Percentiles rank a stretch among this genome's conserved stretches.
These are phyloP conservation scores for Ladona fulva DNA, from an alignment of 1,140 invertebrate species.

Conservation along the genomic window DNA sequence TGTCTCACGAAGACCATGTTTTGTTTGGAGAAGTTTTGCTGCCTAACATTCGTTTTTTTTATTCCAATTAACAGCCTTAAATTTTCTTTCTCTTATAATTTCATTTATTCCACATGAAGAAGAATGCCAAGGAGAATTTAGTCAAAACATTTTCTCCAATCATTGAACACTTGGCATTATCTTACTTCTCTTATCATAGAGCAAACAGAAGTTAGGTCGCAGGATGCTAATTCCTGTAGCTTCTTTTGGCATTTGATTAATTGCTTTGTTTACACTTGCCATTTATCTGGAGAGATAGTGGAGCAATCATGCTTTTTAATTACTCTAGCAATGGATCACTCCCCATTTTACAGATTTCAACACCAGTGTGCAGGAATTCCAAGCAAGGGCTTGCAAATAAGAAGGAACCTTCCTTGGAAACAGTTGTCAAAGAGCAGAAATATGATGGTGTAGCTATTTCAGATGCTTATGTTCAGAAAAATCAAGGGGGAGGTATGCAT, in stretches of 20 bases:
- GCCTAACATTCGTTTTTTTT: too few relatives aligned
- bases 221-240: too few relatives aligned
- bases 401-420: not conserved
- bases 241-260: not conserved
- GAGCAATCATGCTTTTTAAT: not conserved
- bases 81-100: too few relatives aligned
- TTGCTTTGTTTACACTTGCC: not conserved
- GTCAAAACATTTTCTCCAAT: too few relatives aligned
- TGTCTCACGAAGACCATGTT: not conserved
- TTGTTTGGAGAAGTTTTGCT: not conserved
- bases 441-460: not conserved
- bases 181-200: not conserved
- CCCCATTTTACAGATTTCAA: slow-evolving; percentile 6
- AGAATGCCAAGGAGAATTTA: too few relatives aligned
- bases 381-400: not conserved
- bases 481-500: slow-evolving; percentile 2
- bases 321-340: not conserved
- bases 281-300: not conserved
- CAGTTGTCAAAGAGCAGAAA: slow-evolving; percentile 5
- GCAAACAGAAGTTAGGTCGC: not conserved
- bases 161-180: not conserved
- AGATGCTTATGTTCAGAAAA: not conserved
- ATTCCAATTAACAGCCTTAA: too few relatives aligned
- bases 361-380: slow-evolving; percentile 2
- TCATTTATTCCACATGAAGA: too few relatives aligned